A percentile compares a stretch with the other conserved stretches of the same genome.
phyloP scores from a whole-genome alignment of 2,113 vertebrate genomes.

The Toxostoma redivivum region DNA sequence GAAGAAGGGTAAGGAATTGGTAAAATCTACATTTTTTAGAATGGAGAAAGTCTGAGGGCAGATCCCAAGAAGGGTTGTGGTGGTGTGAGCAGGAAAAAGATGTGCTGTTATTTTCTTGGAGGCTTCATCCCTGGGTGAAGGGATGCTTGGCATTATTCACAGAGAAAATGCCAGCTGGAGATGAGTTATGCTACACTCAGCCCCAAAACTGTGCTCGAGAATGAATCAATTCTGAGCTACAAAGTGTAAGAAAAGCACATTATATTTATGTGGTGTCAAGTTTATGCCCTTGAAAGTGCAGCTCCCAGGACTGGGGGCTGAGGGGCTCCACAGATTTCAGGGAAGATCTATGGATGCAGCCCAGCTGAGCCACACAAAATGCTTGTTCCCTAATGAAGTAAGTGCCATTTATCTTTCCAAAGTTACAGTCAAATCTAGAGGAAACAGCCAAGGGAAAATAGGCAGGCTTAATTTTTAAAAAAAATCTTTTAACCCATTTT shows the following conservation, averaged over 20 bases:
- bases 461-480: neutral
- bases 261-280: conserved; percentile 24
- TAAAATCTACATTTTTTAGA: neutral
- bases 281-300: conserved; percentile 22
- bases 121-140: neutral
- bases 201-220: neutral
- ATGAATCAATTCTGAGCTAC: conserved; percentile 27
- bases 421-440: neutral
- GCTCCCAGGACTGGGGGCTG: neutral
- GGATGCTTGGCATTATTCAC: neutral
- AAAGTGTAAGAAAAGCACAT: neutral
- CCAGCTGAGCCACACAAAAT: neutral
- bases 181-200: neutral
- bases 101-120: neutral
- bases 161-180: neutral
- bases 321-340: neutral
- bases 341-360: neutral
- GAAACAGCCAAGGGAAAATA: neutral
- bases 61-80: neutral
- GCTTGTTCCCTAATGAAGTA: neutral
- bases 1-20: neutral
- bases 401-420: neutral
- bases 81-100: neutral
- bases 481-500: neutral
- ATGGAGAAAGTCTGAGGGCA: neutral